Evolutionary conservation across 1,140 invertebrate genomes (phyloP).

Genomic region (Drosophila melanogaster): Release_6_plus_ISO1_MT NC_004354.4:20741001-20741500

Average conservation of each 20-base stretch:
- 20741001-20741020: not conserved
- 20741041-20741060: no score
- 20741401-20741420: constrained; percentile 35
- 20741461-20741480: constrained; percentile 78
- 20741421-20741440: constrained; percentile 69
- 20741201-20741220: constrained; percentile 2
- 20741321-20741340: constrained; percentile 79
- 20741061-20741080: no score
- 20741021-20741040: not conserved
- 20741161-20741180: not conserved
- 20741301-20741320: constrained; percentile 74
- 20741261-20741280: constrained; percentile 9
- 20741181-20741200: not conserved
- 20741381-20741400: not conserved
- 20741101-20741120: not conserved
- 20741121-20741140: not conserved
- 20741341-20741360: constrained; percentile 71
- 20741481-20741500: constrained; percentile 59
- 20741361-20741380: constrained; percentile 42
- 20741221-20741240: constrained; percentile 39
- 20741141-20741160: not conserved
- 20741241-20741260: constrained; percentile 4
- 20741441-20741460: constrained; percentile 70
- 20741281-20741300: constrained; percentile 71
- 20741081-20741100: no score